Conservation (phyloP, 2,113 vertebrate genomes). For the Pachycephala philippinensis region DNA sequence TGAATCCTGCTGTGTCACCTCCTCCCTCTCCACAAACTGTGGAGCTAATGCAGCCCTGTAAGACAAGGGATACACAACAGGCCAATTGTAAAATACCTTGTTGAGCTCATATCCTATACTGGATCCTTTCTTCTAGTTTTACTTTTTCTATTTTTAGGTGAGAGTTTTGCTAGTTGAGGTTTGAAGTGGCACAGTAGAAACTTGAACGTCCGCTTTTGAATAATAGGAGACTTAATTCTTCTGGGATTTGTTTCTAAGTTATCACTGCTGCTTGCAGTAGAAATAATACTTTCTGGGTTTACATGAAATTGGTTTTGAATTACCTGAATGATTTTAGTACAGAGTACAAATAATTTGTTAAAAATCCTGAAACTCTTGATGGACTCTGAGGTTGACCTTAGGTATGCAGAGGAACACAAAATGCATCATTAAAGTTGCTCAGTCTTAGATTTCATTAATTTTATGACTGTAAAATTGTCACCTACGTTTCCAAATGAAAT, state of each 20-base stretch:
- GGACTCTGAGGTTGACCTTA: not conserved
- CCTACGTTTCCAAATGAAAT: constrained; percentile 84
- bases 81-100: not conserved
- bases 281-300: not conserved
- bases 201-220: not conserved
- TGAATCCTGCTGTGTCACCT: not conserved
- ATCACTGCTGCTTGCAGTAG: not conserved
- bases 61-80: not conserved
- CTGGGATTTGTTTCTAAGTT: not conserved
- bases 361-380: not conserved
- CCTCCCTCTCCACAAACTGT: not conserved
- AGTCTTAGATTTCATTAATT: constrained; percentile 76
- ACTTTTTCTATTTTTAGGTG: not conserved
- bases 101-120: not conserved
- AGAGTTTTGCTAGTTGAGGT: not conserved
- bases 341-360: not conserved
- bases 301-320: not conserved
- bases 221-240: not conserved
- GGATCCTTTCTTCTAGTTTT: not conserved
- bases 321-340: not conserved
- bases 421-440: constrained; percentile 75
- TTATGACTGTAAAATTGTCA: constrained; percentile 88
- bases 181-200: not conserved
- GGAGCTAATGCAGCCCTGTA: not conserved
- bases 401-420: not conserved